Evolutionary conservation across 2,888 invertebrate genomes (phyloP).

Genomic region (Mermis nigrescens): DNA sequence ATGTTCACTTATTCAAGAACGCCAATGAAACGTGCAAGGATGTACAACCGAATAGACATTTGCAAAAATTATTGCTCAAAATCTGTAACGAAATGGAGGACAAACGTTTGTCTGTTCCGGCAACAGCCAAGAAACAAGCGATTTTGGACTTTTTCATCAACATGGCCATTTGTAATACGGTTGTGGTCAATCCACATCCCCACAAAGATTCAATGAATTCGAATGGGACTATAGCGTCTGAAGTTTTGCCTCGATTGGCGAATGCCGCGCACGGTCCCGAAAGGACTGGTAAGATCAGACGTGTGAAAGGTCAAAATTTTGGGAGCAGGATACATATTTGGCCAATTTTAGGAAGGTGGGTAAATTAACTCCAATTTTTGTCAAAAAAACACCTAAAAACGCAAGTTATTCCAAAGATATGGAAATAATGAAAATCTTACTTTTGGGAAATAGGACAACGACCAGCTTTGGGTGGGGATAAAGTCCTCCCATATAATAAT

Average conservation of each 20-base stretch:
- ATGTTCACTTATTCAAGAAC: not conserved
- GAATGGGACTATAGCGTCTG: not conserved
- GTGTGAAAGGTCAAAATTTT: too few species aligned
- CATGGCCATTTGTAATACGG: conserved; percentile 84
- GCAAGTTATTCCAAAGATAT: too few species aligned
- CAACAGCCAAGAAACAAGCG: not conserved
- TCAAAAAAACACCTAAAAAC: too few species aligned
- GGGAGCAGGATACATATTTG: too few species aligned
- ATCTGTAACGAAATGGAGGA: not conserved
- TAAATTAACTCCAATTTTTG: too few species aligned
- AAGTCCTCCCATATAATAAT: too few species aligned
- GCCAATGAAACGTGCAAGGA: conserved; percentile 2
- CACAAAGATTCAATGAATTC: conserved; percentile 40
- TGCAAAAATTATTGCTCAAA: not conserved
- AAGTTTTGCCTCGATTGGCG: not conserved
- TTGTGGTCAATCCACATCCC: conserved; percentile 71
- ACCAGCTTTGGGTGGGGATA: too few species aligned
- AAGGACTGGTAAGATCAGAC: not conserved
- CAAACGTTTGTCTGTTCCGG: not conserved
- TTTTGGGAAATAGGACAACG: too few species aligned
- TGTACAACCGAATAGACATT: not conserved
- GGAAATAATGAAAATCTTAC: too few species aligned
- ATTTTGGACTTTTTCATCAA: conserved; percentile 52
- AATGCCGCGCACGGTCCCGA: not conserved
- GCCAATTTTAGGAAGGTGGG: too few species aligned